Conservation (phyloP, 1,140 invertebrate genomes). For the Hermatobates lingyangjiaoensis region DNA sequence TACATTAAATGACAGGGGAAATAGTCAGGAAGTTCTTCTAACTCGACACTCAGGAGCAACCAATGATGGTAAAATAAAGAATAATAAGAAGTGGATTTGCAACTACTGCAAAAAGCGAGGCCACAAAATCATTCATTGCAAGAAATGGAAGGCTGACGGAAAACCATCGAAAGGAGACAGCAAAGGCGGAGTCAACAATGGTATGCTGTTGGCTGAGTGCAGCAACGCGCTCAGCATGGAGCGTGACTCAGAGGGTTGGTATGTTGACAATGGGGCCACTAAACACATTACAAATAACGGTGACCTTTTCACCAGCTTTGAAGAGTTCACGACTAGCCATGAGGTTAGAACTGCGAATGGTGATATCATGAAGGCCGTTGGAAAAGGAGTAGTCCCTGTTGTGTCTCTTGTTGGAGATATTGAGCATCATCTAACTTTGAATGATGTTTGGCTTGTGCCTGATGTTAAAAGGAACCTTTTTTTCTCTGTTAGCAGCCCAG, state of each 20-base stretch:
- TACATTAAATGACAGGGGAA: not conserved
- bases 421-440: constrained; percentile 12
- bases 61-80: not conserved
- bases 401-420: constrained; percentile 12
- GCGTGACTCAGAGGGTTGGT: constrained; percentile 17
- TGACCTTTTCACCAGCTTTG: constrained; percentile 16
- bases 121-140: too few species aligned
- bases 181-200: too few species aligned
- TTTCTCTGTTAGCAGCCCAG: constrained; percentile 20
- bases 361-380: constrained; percentile 15
- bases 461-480: constrained; percentile 19
- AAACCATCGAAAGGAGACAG: too few species aligned
- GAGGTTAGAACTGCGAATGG: constrained; percentile 16
- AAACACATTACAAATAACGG: constrained; percentile 18
- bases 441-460: constrained; percentile 20
- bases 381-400: constrained; percentile 17
- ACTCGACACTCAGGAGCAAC: too few species aligned
- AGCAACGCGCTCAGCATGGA: constrained; percentile 1
- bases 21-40: too few species aligned
- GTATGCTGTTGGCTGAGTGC: not conserved
- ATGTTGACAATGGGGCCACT: constrained; percentile 21
- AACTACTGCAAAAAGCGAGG: not conserved
- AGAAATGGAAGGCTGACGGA: not conserved
- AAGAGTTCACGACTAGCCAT: constrained; percentile 14
- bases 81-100: not conserved